These are phyloP conservation scores for Apotomis capreana DNA, from an alignment of 2,888 invertebrate species.

Conservation along the genomic window DNA sequence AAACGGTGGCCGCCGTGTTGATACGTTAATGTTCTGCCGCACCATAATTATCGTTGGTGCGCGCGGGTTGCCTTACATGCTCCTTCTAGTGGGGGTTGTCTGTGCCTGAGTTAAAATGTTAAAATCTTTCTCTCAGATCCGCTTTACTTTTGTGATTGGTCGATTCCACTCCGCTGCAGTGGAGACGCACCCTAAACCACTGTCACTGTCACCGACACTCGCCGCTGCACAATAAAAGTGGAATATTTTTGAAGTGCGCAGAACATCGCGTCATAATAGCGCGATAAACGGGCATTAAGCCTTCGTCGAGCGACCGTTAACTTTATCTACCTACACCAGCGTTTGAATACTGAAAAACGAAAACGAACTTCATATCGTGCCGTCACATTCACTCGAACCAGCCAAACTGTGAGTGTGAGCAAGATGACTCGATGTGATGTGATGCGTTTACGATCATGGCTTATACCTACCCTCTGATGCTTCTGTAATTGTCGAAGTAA, in stretches of 20 bases:
- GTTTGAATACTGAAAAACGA: slow-evolving; percentile 5
- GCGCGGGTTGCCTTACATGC: no score
- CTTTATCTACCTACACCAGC: slow-evolving; percentile 32
- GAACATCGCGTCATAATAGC: slow-evolving; percentile 22
- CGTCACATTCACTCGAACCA: neutral
- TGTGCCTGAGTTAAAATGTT: no score
- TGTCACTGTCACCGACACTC: no score
- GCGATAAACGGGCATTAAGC: slow-evolving; percentile 38
- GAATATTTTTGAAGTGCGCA: slow-evolving; percentile 24
- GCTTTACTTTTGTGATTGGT: no score
- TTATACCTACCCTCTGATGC: neutral
- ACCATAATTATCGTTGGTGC: no score
- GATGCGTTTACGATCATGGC: neutral
- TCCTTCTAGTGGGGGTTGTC: no score
- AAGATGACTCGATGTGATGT: neutral
- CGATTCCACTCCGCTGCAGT: no score
- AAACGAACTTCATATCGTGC: neutral
- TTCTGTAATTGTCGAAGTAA: neutral
- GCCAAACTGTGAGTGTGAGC: neutral
- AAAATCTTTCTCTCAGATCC: no score
- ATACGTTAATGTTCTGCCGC: no score
- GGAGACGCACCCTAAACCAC: no score
- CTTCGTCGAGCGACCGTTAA: slow-evolving; percentile 30
- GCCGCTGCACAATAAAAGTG: neutral
- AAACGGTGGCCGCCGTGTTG: no score